Percentiles rank a stretch among this genome's conserved stretches.
These are phyloP conservation scores for Phyllotreta striolata DNA, from an alignment of 2,888 invertebrate genomes.

Conservation along the genomic window DNA sequence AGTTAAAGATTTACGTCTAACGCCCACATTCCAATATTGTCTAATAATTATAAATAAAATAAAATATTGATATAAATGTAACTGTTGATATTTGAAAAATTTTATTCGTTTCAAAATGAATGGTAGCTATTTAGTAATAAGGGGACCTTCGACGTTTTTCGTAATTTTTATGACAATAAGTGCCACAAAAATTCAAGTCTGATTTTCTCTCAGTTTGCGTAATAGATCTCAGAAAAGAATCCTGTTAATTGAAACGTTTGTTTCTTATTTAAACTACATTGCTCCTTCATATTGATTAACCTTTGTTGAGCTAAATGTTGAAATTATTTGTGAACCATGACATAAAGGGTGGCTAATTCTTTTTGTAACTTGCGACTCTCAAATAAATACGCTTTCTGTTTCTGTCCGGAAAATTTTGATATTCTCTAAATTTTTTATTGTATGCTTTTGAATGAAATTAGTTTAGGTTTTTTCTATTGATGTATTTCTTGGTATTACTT, in stretches of 20 bases:
- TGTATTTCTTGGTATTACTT: constrained; percentile 44
- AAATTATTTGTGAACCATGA: constrained; percentile 20
- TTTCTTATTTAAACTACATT: neutral
- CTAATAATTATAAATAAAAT: constrained; percentile 35
- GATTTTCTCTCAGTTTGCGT: constrained; percentile 29
- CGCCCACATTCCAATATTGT: constrained; percentile 45
- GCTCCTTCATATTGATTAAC: neutral
- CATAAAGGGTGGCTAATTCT: constrained; percentile 6
- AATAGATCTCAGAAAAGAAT: too few species aligned
- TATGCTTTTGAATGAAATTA: constrained; percentile 17
- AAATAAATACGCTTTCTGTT: constrained; percentile 1
- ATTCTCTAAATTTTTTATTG: constrained; percentile 13
- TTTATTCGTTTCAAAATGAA: constrained; percentile 48
- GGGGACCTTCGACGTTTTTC: constrained; percentile 47
- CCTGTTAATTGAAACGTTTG: too few species aligned
- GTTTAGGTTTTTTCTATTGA: constrained; percentile 37
- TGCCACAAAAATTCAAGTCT: constrained; percentile 37
- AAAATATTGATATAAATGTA: constrained; percentile 40
- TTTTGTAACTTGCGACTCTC: neutral
- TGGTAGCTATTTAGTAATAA: constrained; percentile 40
- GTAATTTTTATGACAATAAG: constrained; percentile 48
- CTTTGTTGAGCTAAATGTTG: constrained; percentile 27
- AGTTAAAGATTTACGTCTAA: constrained; percentile 41
- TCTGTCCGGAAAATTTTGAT: constrained; percentile 12
- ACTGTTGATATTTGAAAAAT: constrained; percentile 50